Evolutionary conservation across 2,113 vertebrate genomes (phyloP), one percentile per base, ranked within the genome.

Genomic region (Cheilinus undulatus): DNA sequence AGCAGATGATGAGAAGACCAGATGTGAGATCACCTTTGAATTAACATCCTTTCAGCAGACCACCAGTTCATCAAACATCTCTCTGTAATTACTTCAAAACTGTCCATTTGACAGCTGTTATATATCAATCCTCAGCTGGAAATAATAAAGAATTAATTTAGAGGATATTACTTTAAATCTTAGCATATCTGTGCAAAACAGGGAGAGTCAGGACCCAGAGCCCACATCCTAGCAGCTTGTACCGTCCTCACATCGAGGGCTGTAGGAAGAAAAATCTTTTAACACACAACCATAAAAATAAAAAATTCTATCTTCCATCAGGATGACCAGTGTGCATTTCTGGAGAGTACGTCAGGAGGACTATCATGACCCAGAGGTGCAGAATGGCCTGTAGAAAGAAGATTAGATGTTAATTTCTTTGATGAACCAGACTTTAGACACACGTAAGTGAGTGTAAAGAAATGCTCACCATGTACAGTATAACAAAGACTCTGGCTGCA

Each of bases 341-440:
- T 59, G 98, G 98, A 17, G 96, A 96, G 58, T 99, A 99, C 0
- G 98, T 99, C 82, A 99, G 91, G 3, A 99, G 94, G 28, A 99
- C 98, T 57, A 99, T 92, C 98, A 99, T 99, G 76, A 99, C 98
- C 98, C 98, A 99, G 52, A 99, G 92, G 71, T 99, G 98, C 71
- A 99, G 95, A 19, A 97, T 77, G 0, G 93, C 97, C 98, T 99
- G 71, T 5, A 59, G 61, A 72, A 76, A 80, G 77, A 52, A 34
- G 66, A 38, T 14, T 1, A 56, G 20, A 22, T 4, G 14, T 42
- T 11, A 0, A 54, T 22, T 15, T 23, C 3, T 40, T 50, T 43
- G 26, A 63, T 63, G n/a, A 46, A 64, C 1, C 1, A 27, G 3
- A 22, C 4, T 45, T 48, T 7, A 43, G 14, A 26, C 4, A 42